Evolutionary conservation across 2,888 invertebrate genomes (phyloP).

Genomic region (Nemapogon koenigi): DNA sequence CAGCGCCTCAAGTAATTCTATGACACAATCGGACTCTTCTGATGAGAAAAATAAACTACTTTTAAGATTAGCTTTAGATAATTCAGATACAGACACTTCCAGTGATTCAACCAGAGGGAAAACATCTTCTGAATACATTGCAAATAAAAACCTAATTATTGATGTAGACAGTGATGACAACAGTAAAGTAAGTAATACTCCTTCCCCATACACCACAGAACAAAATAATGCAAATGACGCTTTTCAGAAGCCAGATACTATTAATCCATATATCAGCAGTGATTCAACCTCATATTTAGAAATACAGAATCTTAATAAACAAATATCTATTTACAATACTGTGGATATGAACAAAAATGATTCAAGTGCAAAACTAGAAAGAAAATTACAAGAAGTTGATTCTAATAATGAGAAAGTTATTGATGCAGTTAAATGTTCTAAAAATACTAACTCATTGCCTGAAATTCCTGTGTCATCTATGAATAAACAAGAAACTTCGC

Average conservation of each 20-base stretch:
- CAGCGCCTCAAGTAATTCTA: constrained; percentile 31
- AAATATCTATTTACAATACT: background rate
- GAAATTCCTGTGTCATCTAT: too few species aligned
- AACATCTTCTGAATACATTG: constrained; percentile 50
- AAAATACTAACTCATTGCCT: too few species aligned
- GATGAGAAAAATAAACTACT: constrained; percentile 55
- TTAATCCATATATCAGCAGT: constrained; percentile 25
- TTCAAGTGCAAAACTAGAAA: too few species aligned
- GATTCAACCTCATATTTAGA: constrained; percentile 52
- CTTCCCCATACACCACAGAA: constrained; percentile 17
- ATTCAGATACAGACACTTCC: constrained; percentile 56
- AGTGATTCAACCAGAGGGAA: constrained; percentile 47
- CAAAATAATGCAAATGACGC: constrained; percentile 21
- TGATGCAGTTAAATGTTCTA: too few species aligned
- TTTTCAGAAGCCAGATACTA: background rate
- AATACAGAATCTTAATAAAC: constrained; percentile 20
- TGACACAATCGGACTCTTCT: constrained; percentile 50
- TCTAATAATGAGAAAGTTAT: too few species aligned
- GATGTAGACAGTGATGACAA: constrained; percentile 19
- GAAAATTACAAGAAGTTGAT: too few species aligned
- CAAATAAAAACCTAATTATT: constrained; percentile 36
- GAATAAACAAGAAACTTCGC: too few species aligned
- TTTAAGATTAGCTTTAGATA: constrained; percentile 41
- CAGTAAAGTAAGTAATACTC: constrained; percentile 17
- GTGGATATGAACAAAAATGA: background rate